Evolutionary conservation across 2,113 vertebrate genomes (phyloP), one percentile per base, ranked within the genome.

Genomic region (Prolemur simus): DNA sequence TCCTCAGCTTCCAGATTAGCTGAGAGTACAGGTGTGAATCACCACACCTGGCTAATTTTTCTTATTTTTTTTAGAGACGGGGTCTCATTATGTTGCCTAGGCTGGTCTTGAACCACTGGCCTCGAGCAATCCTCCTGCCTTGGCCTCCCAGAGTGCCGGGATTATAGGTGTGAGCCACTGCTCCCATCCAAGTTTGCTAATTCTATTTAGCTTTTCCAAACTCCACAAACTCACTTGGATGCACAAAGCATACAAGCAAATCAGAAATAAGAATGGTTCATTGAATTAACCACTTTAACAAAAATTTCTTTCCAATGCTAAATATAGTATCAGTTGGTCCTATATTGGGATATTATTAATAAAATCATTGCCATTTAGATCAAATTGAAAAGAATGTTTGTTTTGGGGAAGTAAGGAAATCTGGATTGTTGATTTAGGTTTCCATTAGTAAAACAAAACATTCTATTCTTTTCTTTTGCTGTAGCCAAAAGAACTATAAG

Each of bases 361-460:
- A 89, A 92, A 94, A 78, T 49, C 39, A 80, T 87, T 3, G 68
- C 25, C 90, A 13, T 81, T 7, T 34, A 71, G 39, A 83, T 92
- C 39, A 73, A 77, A 58, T 21, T 83, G 39, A 95, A 93, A 96
- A 91, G 13, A 96, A 93, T 60, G 45, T 66, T 87, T 89, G 37
- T 84, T 97, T 88, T 52, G 85, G 42, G 47, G 23, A 86, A 89
- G 39, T 77, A 88, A 71, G n/a, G 15, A 97, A 49, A 94, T 78
- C 27, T 74, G 63, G 68, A 96, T 83, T 74, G 42, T 9, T 63
- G 42, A 80, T 18, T 84, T 80, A 52, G 63, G 7, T 74, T 34
- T 83, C 66, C 11, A 81, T 89, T 80, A 90, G 34, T 32, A 89
- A 91, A 92, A 91, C 12, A 95, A 97, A 93, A 93, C 49, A 45